These are phyloP conservation scores for Liasis olivaceus DNA, from an alignment of 2,797 vertebrate species.

Conservation along the genomic window DNA sequence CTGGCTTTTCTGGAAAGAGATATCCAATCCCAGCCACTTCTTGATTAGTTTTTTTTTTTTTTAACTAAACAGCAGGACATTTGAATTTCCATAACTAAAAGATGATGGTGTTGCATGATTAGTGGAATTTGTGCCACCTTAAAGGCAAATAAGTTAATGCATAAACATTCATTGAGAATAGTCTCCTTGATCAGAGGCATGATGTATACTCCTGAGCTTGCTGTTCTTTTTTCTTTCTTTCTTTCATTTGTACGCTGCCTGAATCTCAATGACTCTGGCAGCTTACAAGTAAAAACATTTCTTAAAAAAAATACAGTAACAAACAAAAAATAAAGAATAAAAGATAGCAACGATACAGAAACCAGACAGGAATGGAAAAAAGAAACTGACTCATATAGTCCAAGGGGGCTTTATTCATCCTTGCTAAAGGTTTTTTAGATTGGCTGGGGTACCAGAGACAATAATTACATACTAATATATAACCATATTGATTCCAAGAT, in stretches of 20 bases:
- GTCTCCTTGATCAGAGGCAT: background rate
- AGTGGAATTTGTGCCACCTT: background rate
- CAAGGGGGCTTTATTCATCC: background rate
- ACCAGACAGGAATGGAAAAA: background rate
- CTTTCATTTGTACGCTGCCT: background rate
- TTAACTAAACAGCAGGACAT: background rate
- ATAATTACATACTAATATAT: background rate
- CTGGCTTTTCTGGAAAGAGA: background rate
- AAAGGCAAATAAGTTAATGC: background rate
- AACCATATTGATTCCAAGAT: background rate
- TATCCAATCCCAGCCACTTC: background rate
- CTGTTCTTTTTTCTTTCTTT: background rate
- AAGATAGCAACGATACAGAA: background rate
- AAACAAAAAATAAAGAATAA: background rate
- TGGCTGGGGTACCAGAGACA: background rate
- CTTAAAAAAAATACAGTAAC: background rate
- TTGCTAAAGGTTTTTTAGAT: background rate
- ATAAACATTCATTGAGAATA: background rate
- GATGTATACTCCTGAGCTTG: background rate
- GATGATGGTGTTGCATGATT: background rate
- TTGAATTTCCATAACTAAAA: background rate
- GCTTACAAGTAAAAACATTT: background rate
- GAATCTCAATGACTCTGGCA: background rate
- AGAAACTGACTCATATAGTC: background rate
- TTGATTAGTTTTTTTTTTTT: background rate